Percentiles rank a stretch among this genome's conserved stretches.
phyloP scores from a whole-genome alignment of 2,888 invertebrate species.

The Camptogramma bilineatum region DNA sequence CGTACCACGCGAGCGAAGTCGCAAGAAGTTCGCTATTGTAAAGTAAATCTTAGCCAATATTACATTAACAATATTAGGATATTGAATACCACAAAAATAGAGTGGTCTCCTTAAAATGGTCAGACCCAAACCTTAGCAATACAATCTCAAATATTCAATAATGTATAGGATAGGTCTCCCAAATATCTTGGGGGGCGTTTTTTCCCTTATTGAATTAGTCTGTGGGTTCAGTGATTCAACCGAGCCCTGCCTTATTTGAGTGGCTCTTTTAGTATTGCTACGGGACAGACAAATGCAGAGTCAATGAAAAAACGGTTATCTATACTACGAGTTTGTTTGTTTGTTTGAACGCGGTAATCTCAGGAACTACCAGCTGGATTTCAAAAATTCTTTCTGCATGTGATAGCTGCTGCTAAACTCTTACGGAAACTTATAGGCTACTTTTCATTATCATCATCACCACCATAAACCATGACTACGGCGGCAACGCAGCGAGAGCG shows the following conservation, averaged over 20 bases:
- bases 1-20: no score
- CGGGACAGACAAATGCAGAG: neutral
- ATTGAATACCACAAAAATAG: neutral
- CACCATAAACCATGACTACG: no score
- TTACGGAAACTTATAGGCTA: no score
- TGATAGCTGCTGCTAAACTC: no score
- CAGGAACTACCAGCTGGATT: no score
- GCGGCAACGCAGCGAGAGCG: no score
- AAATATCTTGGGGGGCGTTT: constrained; percentile 20
- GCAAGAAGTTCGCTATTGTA: no score
- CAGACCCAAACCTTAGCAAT: constrained; percentile 16
- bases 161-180: constrained; percentile 25
- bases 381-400: no score
- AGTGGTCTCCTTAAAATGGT: neutral
- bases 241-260: constrained; percentile 11
- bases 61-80: no score
- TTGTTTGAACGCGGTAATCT: no score
- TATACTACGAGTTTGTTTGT: neutral
- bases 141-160: constrained; percentile 35
- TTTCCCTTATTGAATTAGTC: constrained; percentile 27
- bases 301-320: neutral
- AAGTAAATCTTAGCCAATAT: no score
- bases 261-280: constrained; percentile 12
- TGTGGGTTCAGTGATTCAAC: constrained; percentile 6
- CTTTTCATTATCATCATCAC: no score